phyloP scores from a whole-genome alignment of 2,888 invertebrate genomes.

The Agrotis puta region DNA sequence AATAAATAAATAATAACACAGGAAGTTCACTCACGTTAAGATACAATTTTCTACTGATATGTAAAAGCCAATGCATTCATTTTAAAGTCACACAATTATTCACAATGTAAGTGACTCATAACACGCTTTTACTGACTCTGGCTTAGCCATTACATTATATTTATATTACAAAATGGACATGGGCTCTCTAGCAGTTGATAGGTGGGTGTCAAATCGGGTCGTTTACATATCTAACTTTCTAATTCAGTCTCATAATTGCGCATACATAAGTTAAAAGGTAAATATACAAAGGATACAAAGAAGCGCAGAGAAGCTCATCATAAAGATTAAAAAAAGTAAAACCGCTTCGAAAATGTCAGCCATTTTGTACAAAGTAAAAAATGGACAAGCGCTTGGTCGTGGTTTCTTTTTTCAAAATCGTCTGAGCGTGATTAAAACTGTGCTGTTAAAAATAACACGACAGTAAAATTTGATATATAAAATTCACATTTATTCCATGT shows the following conservation, averaged over 20 bases:
- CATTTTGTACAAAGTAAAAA: slow-evolving; percentile 35
- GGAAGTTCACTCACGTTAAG: slow-evolving; percentile 22
- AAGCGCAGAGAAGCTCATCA: slow-evolving; percentile 66
- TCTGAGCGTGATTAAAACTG: slow-evolving; percentile 22
- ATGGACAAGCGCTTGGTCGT: slow-evolving; percentile 40
- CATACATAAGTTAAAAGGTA: slow-evolving; percentile 83
- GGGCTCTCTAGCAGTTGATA: slow-evolving; percentile 68
- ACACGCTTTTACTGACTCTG: slow-evolving; percentile 47
- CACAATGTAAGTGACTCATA: slow-evolving; percentile 25
- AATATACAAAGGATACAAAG: slow-evolving; percentile 67
- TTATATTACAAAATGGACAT: slow-evolving; percentile 66
- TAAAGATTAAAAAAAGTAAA: slow-evolving; percentile 46
- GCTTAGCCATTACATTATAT: slow-evolving; percentile 55
- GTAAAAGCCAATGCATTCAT: slow-evolving; percentile 51
- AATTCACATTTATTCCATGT: slow-evolving; percentile 36
- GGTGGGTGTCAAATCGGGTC: slow-evolving; percentile 71
- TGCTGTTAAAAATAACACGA: slow-evolving; percentile 42
- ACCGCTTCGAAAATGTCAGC: slow-evolving; percentile 46
- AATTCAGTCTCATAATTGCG: slow-evolving; percentile 90
- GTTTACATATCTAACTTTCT: slow-evolving; percentile 79
- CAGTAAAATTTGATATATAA: slow-evolving; percentile 40
- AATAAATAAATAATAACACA: slow-evolving; percentile 43
- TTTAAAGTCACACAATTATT: slow-evolving; percentile 49
- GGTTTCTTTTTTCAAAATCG: slow-evolving; percentile 21
- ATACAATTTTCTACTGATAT: slow-evolving; percentile 42